Evolutionary conservation across 2,113 vertebrate genomes (phyloP).

Genomic region (Rhea pennata): DNA sequence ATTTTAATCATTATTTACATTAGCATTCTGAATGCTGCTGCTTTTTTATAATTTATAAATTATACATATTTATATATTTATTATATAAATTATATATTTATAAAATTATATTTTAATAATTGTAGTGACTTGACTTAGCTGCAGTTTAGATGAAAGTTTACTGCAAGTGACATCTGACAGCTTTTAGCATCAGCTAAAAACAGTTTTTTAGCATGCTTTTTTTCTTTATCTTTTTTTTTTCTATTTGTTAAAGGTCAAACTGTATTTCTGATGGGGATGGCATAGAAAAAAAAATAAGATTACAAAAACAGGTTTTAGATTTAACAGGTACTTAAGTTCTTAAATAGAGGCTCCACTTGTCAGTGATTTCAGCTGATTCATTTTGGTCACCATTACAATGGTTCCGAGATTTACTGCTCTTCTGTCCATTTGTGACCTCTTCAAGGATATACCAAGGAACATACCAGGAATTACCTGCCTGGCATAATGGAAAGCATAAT

Average conservation of each 20-base stretch:
- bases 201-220: background rate
- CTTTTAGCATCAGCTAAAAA: background rate
- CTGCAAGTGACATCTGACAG: background rate
- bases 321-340: background rate
- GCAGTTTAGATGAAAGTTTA: background rate
- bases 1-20: background rate
- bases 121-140: background rate
- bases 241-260: background rate
- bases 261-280: background rate
- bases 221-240: background rate
- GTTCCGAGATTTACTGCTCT: background rate
- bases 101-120: background rate
- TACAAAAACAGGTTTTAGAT: background rate
- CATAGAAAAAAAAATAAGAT: background rate
- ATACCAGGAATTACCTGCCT: background rate
- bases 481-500: background rate
- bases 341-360: background rate
- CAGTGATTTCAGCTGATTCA: background rate
- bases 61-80: too few species aligned
- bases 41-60: background rate
- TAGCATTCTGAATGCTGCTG: background rate
- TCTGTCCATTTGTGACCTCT: background rate
- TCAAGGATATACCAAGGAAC: background rate
- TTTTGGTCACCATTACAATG: background rate
- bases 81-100: too few species aligned